Evolutionary conservation across 2,888 invertebrate species (phyloP), one percentile per base, ranked within the genome.

Genomic region (Folsomia candida): DNA sequence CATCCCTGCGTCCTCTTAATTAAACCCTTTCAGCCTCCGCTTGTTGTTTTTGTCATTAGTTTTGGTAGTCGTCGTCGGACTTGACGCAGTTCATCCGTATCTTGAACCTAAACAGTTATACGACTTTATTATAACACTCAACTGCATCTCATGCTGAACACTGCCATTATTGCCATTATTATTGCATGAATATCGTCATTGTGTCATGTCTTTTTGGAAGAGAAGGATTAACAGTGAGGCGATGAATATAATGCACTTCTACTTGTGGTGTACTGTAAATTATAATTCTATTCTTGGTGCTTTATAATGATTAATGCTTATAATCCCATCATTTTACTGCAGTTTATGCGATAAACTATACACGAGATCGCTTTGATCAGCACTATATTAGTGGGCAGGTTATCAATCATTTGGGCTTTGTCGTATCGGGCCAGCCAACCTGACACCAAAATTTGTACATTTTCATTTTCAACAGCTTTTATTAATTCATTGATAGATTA

Each of bases 1-100:
- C 65, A 65, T 64, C 25, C 63, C 51, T 64, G 51, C 27, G 58
- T 68, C 68, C 61, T 68, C 68, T 61, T 68, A 68, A 68, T 68
- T 68, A 68, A 68, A 68, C 61, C 68, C 51, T 68, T 68, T 68
- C 51, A 68, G 27, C 14, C 2, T 47, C 29, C 60, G 4, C 25
- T 14, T 9, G 47, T 64, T 64, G 63, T 64, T 64, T 64, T 64
- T 64, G 51, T 64, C 63, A 64, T 64, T 54, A 54, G 54, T 20
- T 54, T n/a, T n/a, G n/a, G n/a, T n/a, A n/a, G n/a, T n/a, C n/a
- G n/a, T n/a, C n/a, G n/a, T n/a, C n/a, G 37, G 37, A 37, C 37
- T 64, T 64, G 51, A 20, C n/a, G 22, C 28, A 64, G 37, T 47
- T 64, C 63, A 64, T 47, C 51, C 63, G 63, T 47, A 22, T 54